Percentiles rank a stretch among this genome's conserved stretches.
Evolutionary conservation across 2,797 vertebrate species (phyloP).

Genomic region (Poecilia wingei): DNA sequence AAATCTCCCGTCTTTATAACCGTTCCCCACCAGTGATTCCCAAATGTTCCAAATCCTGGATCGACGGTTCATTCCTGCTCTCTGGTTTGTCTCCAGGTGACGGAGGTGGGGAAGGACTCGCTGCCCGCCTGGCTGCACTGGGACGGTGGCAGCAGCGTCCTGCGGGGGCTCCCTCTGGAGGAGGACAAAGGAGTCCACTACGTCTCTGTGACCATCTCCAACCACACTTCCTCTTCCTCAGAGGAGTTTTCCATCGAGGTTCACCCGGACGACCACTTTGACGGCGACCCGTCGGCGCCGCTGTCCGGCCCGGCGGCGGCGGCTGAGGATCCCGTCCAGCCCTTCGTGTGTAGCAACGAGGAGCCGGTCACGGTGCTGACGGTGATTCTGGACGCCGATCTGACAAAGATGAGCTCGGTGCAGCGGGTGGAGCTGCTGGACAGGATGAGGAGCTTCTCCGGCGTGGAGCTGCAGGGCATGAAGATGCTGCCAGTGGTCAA

Average conservation of each 20-base stretch:
- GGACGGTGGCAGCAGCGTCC: conserved; percentile 79
- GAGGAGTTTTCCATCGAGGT: conserved; percentile 94
- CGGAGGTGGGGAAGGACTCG: conserved; percentile 87
- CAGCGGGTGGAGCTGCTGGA: conserved; percentile 89
- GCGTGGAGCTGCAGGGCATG: conserved; percentile 89
- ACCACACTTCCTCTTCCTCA: conserved; percentile 75
- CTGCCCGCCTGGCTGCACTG: conserved; percentile 94
- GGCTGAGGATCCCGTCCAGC: conserved; percentile 45
- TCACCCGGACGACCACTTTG: conserved; percentile 89
- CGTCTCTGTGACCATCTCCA: conserved; percentile 86
- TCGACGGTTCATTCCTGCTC: neutral
- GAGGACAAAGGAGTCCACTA: conserved; percentile 94
- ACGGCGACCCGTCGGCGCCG: conserved; percentile 81
- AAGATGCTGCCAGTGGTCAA: conserved; percentile 96
- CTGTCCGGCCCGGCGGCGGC: conserved; percentile 64
- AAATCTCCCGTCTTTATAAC: neutral
- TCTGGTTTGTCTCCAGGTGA: conserved; percentile 78
- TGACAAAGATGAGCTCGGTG: conserved; percentile 94
- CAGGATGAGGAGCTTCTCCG: conserved; percentile 92
- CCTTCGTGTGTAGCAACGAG: conserved; percentile 85
- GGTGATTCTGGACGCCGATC: conserved; percentile 94
- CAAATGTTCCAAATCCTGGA: neutral
- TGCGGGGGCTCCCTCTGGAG: conserved; percentile 93
- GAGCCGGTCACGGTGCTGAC: conserved; percentile 94
- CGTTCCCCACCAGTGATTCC: neutral